Evolutionary conservation across 2,888 invertebrate genomes (phyloP).

Genomic region (Synanthedon tipuliformis): DNA sequence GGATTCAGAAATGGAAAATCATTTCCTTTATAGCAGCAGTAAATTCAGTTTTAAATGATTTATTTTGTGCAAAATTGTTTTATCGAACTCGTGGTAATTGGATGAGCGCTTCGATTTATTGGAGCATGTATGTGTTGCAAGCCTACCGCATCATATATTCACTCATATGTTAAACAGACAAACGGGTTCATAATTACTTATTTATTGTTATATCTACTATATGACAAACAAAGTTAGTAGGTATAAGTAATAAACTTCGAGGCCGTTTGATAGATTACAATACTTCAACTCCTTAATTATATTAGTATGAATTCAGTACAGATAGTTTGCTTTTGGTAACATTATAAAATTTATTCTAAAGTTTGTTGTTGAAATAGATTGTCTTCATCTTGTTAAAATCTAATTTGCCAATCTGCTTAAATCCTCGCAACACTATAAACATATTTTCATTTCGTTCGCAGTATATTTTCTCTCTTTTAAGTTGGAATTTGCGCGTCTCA

Average conservation of each 20-base stretch:
- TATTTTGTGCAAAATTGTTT: slow-evolving; percentile 40
- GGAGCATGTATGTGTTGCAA: slow-evolving; percentile 23
- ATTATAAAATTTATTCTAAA: too few species aligned
- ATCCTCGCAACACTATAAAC: slow-evolving; percentile 19
- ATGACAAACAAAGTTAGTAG: too few species aligned
- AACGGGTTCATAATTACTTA: too few species aligned
- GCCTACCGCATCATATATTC: neutral
- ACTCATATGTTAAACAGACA: neutral
- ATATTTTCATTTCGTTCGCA: slow-evolving; percentile 21
- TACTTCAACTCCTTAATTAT: too few species aligned
- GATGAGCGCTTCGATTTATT: slow-evolving; percentile 36
- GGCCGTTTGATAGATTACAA: too few species aligned
- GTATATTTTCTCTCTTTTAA: slow-evolving; percentile 34
- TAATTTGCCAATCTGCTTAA: neutral
- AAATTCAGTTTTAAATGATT: slow-evolving; percentile 34
- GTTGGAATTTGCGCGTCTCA: slow-evolving; percentile 30
- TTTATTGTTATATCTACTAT: too few species aligned
- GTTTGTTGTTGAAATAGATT: too few species aligned
- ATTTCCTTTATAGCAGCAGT: slow-evolving; percentile 22
- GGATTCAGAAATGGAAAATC: slow-evolving; percentile 24
- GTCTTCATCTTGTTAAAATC: neutral
- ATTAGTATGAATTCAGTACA: too few species aligned
- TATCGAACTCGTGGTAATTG: slow-evolving; percentile 40
- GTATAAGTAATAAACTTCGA: too few species aligned
- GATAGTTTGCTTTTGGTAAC: too few species aligned